Conservation (phyloP, 2,797 vertebrate species). For the Echiichthys vipera region DNA sequence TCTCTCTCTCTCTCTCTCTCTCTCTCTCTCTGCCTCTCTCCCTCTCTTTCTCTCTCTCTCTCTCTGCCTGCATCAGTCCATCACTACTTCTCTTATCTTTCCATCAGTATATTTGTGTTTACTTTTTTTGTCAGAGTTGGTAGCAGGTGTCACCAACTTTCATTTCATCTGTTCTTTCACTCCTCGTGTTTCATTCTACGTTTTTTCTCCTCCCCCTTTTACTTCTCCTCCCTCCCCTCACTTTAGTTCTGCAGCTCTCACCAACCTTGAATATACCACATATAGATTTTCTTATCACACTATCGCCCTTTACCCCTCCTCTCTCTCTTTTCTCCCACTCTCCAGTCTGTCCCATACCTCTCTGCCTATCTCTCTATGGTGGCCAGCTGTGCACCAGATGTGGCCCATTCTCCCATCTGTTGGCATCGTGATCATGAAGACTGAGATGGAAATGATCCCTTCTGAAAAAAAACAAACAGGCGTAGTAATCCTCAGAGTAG, state of each 20-base stretch:
- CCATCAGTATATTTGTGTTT: not conserved
- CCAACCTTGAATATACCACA: constrained; percentile 1
- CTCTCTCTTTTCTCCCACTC: constrained; percentile 21
- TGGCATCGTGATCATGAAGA: constrained; percentile 41
- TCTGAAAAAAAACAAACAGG: constrained; percentile 6
- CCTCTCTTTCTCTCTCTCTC: too few relatives aligned
- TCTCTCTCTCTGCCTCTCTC: too few relatives aligned
- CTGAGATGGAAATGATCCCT: constrained; percentile 28
- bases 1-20: not conserved
- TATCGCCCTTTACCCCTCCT: not conserved
- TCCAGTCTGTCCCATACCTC: constrained; percentile 26
- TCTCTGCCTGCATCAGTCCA: constrained; percentile 8
- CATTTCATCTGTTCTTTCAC: not conserved
- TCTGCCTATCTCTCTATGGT: constrained; percentile 14
- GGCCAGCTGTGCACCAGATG: constrained; percentile 72
- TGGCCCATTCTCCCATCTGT: constrained; percentile 59
- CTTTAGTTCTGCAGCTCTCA: not conserved
- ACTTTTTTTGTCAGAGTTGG: not conserved
- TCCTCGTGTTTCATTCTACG: not conserved
- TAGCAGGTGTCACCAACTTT: not conserved
- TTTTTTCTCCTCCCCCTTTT: not conserved
- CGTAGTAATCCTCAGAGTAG: constrained; percentile 9
- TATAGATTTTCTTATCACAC: constrained; percentile 31
- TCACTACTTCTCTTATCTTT: not conserved
- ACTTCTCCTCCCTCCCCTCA: not conserved